These are phyloP conservation scores for Thereva unica DNA, from an alignment of 2,888 invertebrate genomes.

Conservation along the genomic window DNA sequence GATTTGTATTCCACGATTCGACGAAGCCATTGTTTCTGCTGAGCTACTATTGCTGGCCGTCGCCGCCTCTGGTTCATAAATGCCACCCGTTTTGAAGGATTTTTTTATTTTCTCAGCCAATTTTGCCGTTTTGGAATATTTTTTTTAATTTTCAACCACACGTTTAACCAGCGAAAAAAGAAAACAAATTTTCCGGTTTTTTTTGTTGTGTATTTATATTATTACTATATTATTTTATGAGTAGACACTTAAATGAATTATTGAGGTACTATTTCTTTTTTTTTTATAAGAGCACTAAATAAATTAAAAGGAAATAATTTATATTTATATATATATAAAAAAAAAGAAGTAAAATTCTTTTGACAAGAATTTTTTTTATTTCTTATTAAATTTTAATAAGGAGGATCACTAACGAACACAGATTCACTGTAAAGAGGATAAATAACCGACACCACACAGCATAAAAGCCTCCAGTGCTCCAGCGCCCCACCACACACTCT, in stretches of 20 bases:
- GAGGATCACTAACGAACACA: conserved; percentile 31
- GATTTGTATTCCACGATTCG: conserved; percentile 80
- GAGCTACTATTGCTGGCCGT: conserved; percentile 54
- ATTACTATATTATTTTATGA: too few species aligned
- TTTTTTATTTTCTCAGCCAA: conserved; percentile 40
- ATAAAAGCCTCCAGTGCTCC: neutral
- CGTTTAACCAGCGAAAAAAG: neutral
- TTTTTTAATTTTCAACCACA: conserved; percentile 6
- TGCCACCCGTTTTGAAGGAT: conserved; percentile 46
- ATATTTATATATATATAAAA: neutral
- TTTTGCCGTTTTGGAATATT: conserved; percentile 32
- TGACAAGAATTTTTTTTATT: conserved; percentile 24
- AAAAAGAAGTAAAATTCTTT: conserved; percentile 9
- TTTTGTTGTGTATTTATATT: too few species aligned
- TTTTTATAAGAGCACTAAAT: neutral
- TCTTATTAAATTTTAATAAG: conserved; percentile 13
- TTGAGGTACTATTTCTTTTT: too few species aligned
- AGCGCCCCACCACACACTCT: neutral
- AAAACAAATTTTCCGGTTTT: too few species aligned
- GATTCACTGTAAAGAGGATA: conserved; percentile 10
- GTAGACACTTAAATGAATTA: too few species aligned
- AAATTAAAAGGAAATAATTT: neutral
- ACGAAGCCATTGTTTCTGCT: conserved; percentile 58
- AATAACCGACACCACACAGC: conserved; percentile 9
- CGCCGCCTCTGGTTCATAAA: conserved; percentile 46